Conservation (phyloP, 92 coral and sea anemone species). For the Metridium senile region DNA sequence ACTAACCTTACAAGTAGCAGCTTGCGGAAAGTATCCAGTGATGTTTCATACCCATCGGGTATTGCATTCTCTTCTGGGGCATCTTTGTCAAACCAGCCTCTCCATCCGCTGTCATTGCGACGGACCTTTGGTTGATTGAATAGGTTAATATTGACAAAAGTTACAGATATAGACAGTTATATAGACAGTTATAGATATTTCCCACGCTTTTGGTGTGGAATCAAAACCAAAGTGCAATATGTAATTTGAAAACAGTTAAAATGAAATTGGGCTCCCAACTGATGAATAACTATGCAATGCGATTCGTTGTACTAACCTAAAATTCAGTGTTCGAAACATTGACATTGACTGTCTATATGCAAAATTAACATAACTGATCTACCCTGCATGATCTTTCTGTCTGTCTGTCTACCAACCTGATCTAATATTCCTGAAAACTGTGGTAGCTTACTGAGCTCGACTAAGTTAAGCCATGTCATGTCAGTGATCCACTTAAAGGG, state of each 20-base stretch:
- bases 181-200: too few species aligned
- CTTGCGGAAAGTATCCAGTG: slow-evolving; percentile 86
- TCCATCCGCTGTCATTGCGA: slow-evolving; percentile 88
- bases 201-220: not conserved
- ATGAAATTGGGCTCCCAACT: not conserved
- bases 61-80: slow-evolving; percentile 83
- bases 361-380: not conserved
- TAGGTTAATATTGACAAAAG: too few species aligned
- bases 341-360: not conserved
- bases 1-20: slow-evolving; percentile 78
- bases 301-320: too few species aligned
- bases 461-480: slow-evolving; percentile 92
- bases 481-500: slow-evolving; percentile 93
- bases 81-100: slow-evolving; percentile 86
- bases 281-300: not conserved
- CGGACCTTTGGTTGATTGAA: slow-evolving; percentile 50
- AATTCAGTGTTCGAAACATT: too few species aligned
- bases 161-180: too few species aligned
- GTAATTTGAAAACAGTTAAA: not conserved
- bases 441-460: slow-evolving; percentile 85
- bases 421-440: slow-evolving; percentile 95
- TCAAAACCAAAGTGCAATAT: not conserved
- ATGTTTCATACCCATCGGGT: slow-evolving; percentile 86
- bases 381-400: not conserved
- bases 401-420: slow-evolving; percentile 70